Percentiles rank a stretch among this genome's conserved stretches.
Conservation (phyloP, 2,113 vertebrate species). For the Tringa solitaria region DNA sequence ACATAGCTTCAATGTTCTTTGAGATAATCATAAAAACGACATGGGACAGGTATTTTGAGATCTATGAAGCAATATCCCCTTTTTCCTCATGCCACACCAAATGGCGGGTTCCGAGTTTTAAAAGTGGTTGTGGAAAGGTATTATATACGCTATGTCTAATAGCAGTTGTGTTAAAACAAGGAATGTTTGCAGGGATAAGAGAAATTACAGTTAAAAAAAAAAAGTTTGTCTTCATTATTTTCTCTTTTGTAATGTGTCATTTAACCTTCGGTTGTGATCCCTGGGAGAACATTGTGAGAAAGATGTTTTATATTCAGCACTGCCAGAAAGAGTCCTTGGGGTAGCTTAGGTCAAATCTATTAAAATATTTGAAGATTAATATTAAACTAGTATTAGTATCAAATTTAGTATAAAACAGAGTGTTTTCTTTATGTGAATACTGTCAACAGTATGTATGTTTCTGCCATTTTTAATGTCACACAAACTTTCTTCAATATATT, state of each 20-base stretch:
- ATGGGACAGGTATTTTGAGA: not conserved
- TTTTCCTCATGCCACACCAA: not conserved
- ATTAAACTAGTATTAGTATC: not conserved
- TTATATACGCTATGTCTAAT: not conserved
- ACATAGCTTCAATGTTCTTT: not conserved
- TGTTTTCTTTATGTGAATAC: not conserved
- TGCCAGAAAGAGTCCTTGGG: not conserved
- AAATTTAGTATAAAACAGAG: not conserved
- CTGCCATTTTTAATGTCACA: not conserved
- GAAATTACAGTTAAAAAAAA: not conserved
- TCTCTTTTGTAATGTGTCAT: not conserved
- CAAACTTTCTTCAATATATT: not conserved
- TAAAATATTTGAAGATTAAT: not conserved
- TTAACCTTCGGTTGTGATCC: not conserved
- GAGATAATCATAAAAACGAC: not conserved
- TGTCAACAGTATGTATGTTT: not conserved
- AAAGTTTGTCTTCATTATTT: not conserved
- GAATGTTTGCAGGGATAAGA: not conserved
- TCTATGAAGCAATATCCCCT: not conserved
- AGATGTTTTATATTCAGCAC: not conserved
- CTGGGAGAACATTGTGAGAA: not conserved
- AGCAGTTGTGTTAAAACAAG: not conserved
- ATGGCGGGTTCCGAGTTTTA: not conserved
- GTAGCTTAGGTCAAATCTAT: not conserved
- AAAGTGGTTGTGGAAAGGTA: not conserved